Evolutionary conservation across 2,888 invertebrate species (phyloP), one percentile per base, ranked within the genome.

Genomic region (Acrobasis suavella): DNA sequence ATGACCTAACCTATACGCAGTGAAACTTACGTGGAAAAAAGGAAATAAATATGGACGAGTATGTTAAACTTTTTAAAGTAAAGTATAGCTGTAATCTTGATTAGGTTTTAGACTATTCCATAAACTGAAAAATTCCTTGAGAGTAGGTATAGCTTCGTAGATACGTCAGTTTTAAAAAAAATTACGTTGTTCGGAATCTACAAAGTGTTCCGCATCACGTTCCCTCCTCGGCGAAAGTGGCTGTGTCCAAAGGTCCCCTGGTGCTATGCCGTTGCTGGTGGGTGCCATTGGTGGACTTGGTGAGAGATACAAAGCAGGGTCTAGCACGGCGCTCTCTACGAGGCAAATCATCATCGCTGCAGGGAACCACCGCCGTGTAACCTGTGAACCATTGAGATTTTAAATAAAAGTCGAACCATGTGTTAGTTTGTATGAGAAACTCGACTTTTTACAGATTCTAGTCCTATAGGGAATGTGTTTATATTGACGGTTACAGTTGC

Each of bases 281-380:
- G 75, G 74, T 0, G 73, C 67, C 9, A 91, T 69, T 0, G 91
- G 91, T 0, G 91, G 91, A 62, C 81, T 86, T 0, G 91, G 91
- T 14, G 76, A 75, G n/a, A 91, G 73, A 68, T 83, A 89, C 10
- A 90, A 70, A 0, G 89, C 81, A 9, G 91, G 91, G 64, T 91
- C 91, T 46, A 91, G 71, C 0, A 90, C 82, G 17, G 74, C 74
- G 32, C 76, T 67, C 22, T 82, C 73, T 51, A 70, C 69, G 62
- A 66, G 76, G 55, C 39, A 70, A 60, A 62, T 62, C 46, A 66
- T 69, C 56, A 60, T 60, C 65, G 64, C 65, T 66, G 49, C 67
- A 71, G 58, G 37, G 46, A 49, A 38, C 49, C 58, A 64, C 62
- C 58, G 46, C 14, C 22, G n/a, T 22, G 17, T 52, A 49, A 12